Evolutionary conservation across 2,113 vertebrate genomes (phyloP).

Genomic region (Caracal caracal): DNA sequence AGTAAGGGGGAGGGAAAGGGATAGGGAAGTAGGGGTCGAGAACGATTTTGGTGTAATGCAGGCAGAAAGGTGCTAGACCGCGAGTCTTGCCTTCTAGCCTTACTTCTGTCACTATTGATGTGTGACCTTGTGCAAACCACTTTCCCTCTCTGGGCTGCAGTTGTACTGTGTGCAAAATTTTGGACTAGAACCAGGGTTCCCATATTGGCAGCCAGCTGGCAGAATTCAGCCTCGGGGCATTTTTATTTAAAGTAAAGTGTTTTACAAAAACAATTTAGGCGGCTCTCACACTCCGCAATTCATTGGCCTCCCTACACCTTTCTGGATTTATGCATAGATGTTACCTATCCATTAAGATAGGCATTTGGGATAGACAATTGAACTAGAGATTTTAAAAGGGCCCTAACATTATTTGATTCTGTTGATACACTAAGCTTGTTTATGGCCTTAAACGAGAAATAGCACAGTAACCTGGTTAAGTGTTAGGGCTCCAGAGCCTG

Average conservation of each 20-base stretch:
- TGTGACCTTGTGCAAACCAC: not conserved
- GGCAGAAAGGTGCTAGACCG: not conserved
- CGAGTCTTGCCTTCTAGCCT: not conserved
- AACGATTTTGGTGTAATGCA: not conserved
- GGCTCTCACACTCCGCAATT: not conserved
- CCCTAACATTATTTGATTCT: not conserved
- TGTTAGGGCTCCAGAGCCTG: not conserved
- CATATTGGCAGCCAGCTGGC: conserved; percentile 28
- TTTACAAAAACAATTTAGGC: not conserved
- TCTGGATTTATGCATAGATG: not conserved
- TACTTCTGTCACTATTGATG: not conserved
- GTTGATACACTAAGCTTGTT: not conserved
- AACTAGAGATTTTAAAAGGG: not conserved
- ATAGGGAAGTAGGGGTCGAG: not conserved
- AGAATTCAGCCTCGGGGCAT: not conserved
- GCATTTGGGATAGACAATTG: not conserved
- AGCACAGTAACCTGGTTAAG: not conserved
- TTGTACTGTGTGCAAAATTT: conserved; percentile 40
- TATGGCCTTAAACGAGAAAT: rapidly evolving
- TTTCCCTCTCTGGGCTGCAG: not conserved
- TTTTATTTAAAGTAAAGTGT: not conserved
- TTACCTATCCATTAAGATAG: not conserved
- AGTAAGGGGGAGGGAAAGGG: no score
- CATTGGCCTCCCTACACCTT: not conserved
- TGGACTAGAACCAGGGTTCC: conserved; percentile 7